Evolutionary conservation across 2,888 invertebrate species (phyloP).

Genomic region (Aleiodes alternator): DNA sequence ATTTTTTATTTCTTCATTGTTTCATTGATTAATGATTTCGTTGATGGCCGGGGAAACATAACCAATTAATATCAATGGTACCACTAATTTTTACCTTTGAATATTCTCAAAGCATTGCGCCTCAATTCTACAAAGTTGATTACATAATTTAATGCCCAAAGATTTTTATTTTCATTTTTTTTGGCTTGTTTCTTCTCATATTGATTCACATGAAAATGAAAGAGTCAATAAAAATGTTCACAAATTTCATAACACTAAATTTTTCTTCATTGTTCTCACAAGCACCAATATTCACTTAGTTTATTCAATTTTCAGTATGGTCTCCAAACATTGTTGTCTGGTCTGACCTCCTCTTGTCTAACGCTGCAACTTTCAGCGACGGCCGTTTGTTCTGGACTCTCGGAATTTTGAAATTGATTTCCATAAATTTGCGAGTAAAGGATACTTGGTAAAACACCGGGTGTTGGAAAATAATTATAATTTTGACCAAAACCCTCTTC

Average conservation of each 20-base stretch:
- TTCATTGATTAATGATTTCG: constrained; percentile 40
- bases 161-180: background rate
- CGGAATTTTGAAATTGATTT: constrained; percentile 72
- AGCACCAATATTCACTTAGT: constrained; percentile 37
- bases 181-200: background rate
- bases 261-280: constrained; percentile 4
- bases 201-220: background rate
- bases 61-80: constrained; percentile 20
- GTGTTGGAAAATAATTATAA: constrained; percentile 80
- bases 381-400: constrained; percentile 70
- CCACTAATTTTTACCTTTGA: constrained; percentile 19
- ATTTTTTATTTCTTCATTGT: constrained; percentile 11
- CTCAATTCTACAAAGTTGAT: constrained; percentile 32
- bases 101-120: background rate
- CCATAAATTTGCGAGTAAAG: constrained; percentile 90
- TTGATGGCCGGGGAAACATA: constrained; percentile 49
- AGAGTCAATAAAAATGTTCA: constrained; percentile 8
- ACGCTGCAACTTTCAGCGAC: constrained; percentile 71
- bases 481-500: constrained; percentile 81
- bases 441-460: constrained; percentile 86
- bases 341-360: constrained; percentile 72
- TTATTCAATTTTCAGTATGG: constrained; percentile 67
- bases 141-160: constrained; percentile 49
- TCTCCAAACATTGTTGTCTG: constrained; percentile 74
- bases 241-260: constrained; percentile 2